Evolutionary conservation across 2,113 vertebrate species (phyloP).

Genomic region (Melanocharis versteri): DNA sequence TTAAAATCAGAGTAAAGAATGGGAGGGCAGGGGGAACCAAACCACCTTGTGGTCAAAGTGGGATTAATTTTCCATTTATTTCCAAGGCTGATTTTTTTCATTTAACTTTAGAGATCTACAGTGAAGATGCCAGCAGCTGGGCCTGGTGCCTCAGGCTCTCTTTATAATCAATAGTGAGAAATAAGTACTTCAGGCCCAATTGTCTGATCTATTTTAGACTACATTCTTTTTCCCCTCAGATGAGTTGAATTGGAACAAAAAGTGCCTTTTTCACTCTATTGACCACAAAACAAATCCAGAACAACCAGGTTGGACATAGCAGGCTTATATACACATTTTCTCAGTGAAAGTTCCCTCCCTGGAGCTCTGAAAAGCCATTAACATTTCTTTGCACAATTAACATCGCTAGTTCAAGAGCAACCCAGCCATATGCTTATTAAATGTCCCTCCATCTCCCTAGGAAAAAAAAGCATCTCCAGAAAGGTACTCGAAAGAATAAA

Average conservation of each 20-base stretch:
- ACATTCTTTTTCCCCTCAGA: neutral
- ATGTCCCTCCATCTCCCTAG: neutral
- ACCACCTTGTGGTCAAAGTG: neutral
- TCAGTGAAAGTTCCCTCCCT: neutral
- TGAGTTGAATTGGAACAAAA: neutral
- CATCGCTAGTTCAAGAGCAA: neutral
- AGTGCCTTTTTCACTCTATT: neutral
- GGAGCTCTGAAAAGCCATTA: neutral
- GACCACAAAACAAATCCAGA: neutral
- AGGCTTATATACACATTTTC: neutral
- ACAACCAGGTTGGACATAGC: neutral
- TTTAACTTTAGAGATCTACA: neutral
- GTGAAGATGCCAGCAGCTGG: neutral
- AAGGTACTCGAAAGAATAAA: neutral
- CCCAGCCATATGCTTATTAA: neutral
- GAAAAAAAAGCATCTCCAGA: neutral
- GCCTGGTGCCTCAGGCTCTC: neutral
- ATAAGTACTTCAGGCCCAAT: neutral
- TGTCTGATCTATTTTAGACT: neutral
- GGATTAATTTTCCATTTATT: neutral
- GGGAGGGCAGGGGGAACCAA: neutral
- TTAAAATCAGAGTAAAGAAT: neutral
- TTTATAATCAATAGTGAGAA: neutral
- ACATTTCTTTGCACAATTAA: neutral
- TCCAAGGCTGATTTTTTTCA: neutral